phyloP scores from a whole-genome alignment of 2,888 invertebrate species.

The Lithophane leautieri region DNA sequence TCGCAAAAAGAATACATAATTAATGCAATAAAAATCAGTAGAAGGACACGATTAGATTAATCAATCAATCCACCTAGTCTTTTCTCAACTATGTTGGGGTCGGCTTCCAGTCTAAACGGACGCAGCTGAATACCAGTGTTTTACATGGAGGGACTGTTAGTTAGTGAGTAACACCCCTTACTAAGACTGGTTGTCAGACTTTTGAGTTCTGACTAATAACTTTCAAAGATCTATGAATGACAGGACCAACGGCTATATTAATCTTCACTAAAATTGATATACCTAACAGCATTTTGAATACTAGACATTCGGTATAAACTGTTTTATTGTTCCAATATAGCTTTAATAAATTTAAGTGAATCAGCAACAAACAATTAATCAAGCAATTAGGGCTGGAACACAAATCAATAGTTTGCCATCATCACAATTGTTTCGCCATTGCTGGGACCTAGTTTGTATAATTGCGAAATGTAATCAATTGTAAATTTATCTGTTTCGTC shows the following conservation, averaged over 20 bases:
- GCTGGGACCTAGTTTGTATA: slow-evolving; percentile 51
- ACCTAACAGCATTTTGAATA: neutral
- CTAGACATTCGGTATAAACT: neutral
- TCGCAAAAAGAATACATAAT: neutral
- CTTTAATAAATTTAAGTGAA: neutral
- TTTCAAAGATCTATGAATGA: too few relatives aligned
- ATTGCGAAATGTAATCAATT: slow-evolving; percentile 69
- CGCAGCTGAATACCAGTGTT: too few relatives aligned
- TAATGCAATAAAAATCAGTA: neutral
- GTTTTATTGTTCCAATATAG: neutral
- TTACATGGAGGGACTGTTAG: too few relatives aligned
- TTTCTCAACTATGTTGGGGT: too few relatives aligned
- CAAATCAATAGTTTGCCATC: slow-evolving; percentile 33
- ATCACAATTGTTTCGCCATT: slow-evolving; percentile 26
- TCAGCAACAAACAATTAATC: slow-evolving; percentile 21
- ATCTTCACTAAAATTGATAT: neutral
- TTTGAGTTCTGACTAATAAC: too few relatives aligned
- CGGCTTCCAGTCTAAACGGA: too few relatives aligned
- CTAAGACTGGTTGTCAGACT: too few relatives aligned
- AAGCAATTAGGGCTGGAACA: slow-evolving; percentile 28
- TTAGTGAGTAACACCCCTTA: too few relatives aligned
- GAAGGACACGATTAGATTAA: neutral
- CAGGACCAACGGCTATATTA: neutral
- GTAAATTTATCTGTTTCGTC: slow-evolving; percentile 67
- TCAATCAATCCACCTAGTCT: too few relatives aligned